Evolutionary conservation across 2,113 vertebrate genomes (phyloP).

Genomic region (Turdus rufiventris): DNA sequence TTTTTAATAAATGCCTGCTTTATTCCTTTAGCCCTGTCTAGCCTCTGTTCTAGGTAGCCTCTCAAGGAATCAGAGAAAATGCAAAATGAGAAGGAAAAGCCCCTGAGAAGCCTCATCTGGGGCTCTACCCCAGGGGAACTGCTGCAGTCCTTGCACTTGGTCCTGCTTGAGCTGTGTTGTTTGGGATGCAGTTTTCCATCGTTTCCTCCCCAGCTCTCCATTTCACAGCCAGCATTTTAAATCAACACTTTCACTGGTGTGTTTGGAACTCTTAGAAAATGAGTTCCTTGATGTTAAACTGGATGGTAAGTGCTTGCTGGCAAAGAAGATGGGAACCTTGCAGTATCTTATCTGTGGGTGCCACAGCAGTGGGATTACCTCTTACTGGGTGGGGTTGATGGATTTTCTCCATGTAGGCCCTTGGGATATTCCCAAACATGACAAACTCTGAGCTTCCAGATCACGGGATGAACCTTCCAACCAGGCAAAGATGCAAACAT

Average conservation of each 20-base stretch:
- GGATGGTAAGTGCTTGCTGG: background rate
- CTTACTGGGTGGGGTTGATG: no score
- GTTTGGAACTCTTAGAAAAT: background rate
- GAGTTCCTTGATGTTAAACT: background rate
- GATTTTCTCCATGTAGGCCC: background rate
- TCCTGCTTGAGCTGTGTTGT: background rate
- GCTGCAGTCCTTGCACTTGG: background rate
- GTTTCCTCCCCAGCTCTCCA: background rate
- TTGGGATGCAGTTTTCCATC: background rate
- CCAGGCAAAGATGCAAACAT: background rate
- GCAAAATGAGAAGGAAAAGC: background rate
- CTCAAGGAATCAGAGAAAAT: background rate
- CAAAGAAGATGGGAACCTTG: background rate
- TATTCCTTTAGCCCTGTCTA: background rate
- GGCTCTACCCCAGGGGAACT: background rate
- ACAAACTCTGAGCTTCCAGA: background rate
- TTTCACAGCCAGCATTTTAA: background rate
- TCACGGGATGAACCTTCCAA: background rate
- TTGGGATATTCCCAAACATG: background rate
- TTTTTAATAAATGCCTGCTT: background rate
- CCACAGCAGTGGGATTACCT: background rate
- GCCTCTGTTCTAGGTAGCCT: background rate
- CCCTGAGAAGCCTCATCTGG: background rate
- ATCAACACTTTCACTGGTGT: background rate
- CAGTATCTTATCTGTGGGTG: background rate